phyloP scores from a whole-genome alignment of 2,797 vertebrate species.

The Thalassophryne amazonica region DNA sequence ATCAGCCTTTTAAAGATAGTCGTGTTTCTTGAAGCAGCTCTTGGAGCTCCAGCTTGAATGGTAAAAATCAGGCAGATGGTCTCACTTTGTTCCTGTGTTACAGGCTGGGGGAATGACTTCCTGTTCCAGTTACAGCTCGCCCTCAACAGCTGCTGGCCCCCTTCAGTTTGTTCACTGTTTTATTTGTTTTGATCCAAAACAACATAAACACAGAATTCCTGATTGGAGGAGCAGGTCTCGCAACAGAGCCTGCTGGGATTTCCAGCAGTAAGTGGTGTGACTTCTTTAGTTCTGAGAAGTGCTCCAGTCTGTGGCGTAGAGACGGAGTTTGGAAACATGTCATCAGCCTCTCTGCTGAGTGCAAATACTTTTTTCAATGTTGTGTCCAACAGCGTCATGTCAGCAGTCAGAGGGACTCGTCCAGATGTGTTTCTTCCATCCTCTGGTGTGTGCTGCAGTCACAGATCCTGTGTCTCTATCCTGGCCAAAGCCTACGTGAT shows the following conservation, averaged over 20 bases:
- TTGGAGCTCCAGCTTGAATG: slow-evolving; percentile 1
- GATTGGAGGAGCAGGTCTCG: not conserved
- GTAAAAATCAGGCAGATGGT: slow-evolving; percentile 14
- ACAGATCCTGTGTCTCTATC: too few species aligned
- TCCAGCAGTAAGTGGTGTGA: not conserved
- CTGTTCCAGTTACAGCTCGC: slow-evolving; percentile 20
- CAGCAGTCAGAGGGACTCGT: too few species aligned
- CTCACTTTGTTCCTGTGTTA: slow-evolving; percentile 14
- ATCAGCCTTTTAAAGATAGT: not conserved
- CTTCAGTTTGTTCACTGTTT: not conserved
- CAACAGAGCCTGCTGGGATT: not conserved
- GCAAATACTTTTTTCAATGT: slow-evolving; percentile 30
- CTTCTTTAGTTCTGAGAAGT: slow-evolving; percentile 15
- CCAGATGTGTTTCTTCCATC: too few species aligned
- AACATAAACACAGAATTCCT: not conserved
- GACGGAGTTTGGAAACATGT: slow-evolving; percentile 3
- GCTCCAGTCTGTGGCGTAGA: slow-evolving; percentile 7
- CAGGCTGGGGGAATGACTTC: slow-evolving; percentile 9
- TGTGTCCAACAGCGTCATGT: slow-evolving; percentile 5
- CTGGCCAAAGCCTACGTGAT: too few species aligned
- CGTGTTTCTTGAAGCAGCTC: not conserved
- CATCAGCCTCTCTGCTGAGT: slow-evolving; percentile 26
- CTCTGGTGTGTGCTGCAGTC: too few species aligned
- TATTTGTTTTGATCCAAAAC: not conserved
- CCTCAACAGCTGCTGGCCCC: too few species aligned